These are phyloP conservation scores for Andrena marginata DNA, from an alignment of 2,888 invertebrate species.

Conservation along the genomic window DNA sequence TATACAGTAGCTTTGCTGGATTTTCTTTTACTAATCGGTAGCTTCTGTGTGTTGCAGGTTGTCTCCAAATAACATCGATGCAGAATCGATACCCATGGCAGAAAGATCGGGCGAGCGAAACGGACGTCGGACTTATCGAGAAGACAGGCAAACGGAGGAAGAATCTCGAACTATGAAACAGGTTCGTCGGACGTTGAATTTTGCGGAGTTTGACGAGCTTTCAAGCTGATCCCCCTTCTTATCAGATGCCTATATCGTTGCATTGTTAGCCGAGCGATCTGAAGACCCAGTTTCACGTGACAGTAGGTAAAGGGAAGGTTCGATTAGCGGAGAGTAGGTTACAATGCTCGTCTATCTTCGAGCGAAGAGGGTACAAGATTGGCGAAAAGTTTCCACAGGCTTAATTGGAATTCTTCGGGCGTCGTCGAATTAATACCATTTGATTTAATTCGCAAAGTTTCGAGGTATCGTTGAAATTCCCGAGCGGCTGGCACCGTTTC, in stretches of 20 bases:
- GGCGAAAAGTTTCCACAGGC: not conserved
- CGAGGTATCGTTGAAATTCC: conserved; percentile 4
- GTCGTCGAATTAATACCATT: not conserved
- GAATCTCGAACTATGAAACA: conserved; percentile 83
- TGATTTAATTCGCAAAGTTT: not conserved
- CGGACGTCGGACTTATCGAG: conserved; percentile 76
- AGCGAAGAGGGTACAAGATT: not conserved
- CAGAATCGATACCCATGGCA: conserved; percentile 80
- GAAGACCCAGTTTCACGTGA: too few species aligned
- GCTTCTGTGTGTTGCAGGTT: conserved; percentile 68
- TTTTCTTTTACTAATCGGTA: not conserved
- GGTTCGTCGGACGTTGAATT: conserved; percentile 66
- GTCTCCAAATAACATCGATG: conserved; percentile 72
- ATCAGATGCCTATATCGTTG: not conserved
- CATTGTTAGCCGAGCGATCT: too few species aligned
- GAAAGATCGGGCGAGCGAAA: conserved; percentile 75
- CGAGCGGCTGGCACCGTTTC: conserved; percentile 19
- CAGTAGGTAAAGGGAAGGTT: not conserved
- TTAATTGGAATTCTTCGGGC: not conserved
- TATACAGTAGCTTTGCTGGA: not conserved
- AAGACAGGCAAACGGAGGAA: conserved; percentile 78
- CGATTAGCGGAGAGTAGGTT: too few species aligned
- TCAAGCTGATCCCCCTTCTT: not conserved
- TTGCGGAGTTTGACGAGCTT: not conserved
- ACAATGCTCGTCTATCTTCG: too few species aligned